Base-by-base conservation (phyloP, 2,888 invertebrate genomes). In the Campoletis raptor region DNA sequence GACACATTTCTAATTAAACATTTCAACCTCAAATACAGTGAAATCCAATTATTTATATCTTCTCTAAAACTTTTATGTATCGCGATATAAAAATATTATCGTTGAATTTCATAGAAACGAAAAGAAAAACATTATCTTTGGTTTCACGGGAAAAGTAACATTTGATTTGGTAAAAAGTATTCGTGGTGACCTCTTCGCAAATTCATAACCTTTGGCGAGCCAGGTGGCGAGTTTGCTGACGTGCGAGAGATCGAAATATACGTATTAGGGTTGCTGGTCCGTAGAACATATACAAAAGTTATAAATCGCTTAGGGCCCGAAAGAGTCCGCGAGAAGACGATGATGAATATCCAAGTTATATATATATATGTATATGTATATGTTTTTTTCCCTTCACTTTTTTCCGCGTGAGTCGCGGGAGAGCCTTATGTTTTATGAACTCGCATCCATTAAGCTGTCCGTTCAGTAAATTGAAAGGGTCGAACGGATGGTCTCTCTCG, bases 371-470 rank as follows among this genome's bases (percentile, higher is more conserved):
- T 77, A 78, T 72, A 70, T 74, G 30, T 30, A 30, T 30, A 3
- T 30, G 30, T 77, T 77, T 70, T 77, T 69, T 70, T 57, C 70
- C 61, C 48, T 77, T 66, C 54, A 80, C 73, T 69, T 80, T 88
- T 70, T 80, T 80, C 78, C 73, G 45, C 54, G 57, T 61, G 78
- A 77, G 83, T 66, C 83, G 76, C 81, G 76, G 83, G 83, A 86
- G 87, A 86, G 87, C 87, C 88, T 88, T 89, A 81, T 89, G 88
- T 90, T 90, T 90, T 90, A 90, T 88, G 89, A 90, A 89, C 89
- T 89, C 89, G 73, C 89, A 89, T 90, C 87, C 85, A 87, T 90
- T 89, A 89, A 84, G 81, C 89, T 89, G 90, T 89, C 89, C 85
- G 81, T 82, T 78, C 87, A 72, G 89, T 89, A 90, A 90, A 90